phyloP scores from a whole-genome alignment of 2,797 vertebrate genomes.

The Anas bernieri region DNA sequence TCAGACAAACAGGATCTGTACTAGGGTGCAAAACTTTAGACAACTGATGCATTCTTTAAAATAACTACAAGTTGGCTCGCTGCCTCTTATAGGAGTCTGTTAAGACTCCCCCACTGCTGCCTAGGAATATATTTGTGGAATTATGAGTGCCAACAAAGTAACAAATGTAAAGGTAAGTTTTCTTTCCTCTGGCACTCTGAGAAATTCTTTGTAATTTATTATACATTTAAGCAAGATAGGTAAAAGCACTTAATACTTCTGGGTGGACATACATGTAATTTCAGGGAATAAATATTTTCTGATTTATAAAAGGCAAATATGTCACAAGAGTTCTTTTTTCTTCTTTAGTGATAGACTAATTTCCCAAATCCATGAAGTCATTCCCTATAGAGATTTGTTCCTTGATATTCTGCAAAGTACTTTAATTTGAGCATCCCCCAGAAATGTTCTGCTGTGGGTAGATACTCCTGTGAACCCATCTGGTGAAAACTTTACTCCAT shows the following conservation, averaged over 20 bases:
- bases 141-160: conserved; percentile 8
- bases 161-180: not conserved
- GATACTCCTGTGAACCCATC: not conserved
- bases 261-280: not conserved
- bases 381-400: not conserved
- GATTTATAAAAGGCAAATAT: not conserved
- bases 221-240: not conserved
- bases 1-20: conserved; percentile 60
- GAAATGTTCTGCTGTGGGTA: not conserved
- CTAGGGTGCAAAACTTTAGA: conserved; percentile 59
- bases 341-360: not conserved
- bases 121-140: not conserved
- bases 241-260: not conserved
- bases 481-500: not conserved
- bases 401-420: not conserved
- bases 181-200: not conserved
- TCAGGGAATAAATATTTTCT: not conserved
- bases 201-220: not conserved
- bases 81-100: conserved; percentile 43
- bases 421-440: not conserved
- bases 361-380: not conserved
- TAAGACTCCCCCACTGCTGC: conserved; percentile 15
- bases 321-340: not conserved
- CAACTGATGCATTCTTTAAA: conserved; percentile 65
- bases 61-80: conserved; percentile 3